phyloP scores from a whole-genome alignment of 2,113 vertebrate genomes.

The Pantherophis guttatus region DNA sequence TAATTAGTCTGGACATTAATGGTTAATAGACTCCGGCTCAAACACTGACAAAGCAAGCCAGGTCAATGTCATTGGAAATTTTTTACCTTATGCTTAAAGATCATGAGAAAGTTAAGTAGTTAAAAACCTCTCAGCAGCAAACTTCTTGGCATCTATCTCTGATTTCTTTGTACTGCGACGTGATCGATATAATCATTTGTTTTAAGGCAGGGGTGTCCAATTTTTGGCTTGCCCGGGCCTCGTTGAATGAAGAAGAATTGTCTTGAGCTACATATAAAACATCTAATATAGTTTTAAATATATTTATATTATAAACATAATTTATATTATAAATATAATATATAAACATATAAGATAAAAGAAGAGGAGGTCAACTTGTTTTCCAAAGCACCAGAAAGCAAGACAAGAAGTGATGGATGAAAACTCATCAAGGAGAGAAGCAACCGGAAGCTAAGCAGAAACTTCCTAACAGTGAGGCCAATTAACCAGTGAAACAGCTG shows the following conservation, averaged over 20 bases:
- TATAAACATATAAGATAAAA: neutral
- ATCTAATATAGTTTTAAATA: neutral
- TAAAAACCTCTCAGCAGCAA: neutral
- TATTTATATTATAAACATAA: neutral
- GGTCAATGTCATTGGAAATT: neutral
- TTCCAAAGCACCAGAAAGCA: too few relatives aligned
- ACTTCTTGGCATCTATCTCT: neutral
- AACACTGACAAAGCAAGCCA: neutral
- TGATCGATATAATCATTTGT: neutral
- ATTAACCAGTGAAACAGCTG: too few relatives aligned
- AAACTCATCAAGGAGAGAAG: too few relatives aligned
- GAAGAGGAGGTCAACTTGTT: too few relatives aligned
- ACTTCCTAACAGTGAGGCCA: too few relatives aligned
- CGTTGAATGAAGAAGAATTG: neutral
- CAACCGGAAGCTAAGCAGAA: too few relatives aligned
- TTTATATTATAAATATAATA: neutral
- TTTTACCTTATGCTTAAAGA: neutral
- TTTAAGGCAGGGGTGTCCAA: neutral
- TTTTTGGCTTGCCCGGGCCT: neutral
- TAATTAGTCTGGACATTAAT: neutral
- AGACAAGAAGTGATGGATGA: too few relatives aligned
- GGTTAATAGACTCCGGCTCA: neutral
- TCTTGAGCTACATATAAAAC: neutral
- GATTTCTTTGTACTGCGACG: neutral
- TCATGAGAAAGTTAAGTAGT: rapidly evolving